Evolutionary conservation across 2,797 vertebrate species (phyloP).

Genomic region (Cichlasoma orientale): DNA sequence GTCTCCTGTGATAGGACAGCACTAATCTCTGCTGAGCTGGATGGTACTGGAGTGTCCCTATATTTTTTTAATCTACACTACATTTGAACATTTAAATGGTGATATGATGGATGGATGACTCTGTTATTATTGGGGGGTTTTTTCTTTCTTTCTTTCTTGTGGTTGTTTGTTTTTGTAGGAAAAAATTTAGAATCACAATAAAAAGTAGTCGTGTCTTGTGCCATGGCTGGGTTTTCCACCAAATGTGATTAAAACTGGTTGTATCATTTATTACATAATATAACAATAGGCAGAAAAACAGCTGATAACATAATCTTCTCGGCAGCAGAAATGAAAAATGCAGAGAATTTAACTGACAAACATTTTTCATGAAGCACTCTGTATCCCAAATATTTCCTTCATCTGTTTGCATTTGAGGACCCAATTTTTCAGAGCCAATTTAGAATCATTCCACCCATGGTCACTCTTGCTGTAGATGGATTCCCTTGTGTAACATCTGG

Average conservation of each 20-base stretch:
- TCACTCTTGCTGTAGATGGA: constrained; percentile 65
- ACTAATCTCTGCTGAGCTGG: no score
- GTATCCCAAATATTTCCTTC: constrained; percentile 41
- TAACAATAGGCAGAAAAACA: not conserved
- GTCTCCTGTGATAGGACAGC: no score
- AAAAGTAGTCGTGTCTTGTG: not conserved
- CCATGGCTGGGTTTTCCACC: not conserved
- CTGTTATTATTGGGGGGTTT: not conserved
- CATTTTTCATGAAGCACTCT: constrained; percentile 25
- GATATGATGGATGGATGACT: not conserved
- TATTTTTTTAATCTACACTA: no score
- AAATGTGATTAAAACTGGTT: constrained; percentile 17
- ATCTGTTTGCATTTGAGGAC: constrained; percentile 43
- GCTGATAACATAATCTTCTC: not conserved
- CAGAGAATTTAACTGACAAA: constrained; percentile 21
- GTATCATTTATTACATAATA: not conserved
- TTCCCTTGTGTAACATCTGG: constrained; percentile 72
- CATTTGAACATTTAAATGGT: no score
- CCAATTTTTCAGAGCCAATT: constrained; percentile 67
- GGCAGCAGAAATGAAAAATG: constrained; percentile 29
- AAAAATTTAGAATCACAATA: not conserved
- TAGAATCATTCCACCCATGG: constrained; percentile 64
- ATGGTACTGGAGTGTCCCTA: no score
- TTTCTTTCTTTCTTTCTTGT: not conserved
- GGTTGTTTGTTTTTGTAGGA: not conserved